Conservation (phyloP, 2,113 vertebrate genomes). For the Ascaphus truei region DNA sequence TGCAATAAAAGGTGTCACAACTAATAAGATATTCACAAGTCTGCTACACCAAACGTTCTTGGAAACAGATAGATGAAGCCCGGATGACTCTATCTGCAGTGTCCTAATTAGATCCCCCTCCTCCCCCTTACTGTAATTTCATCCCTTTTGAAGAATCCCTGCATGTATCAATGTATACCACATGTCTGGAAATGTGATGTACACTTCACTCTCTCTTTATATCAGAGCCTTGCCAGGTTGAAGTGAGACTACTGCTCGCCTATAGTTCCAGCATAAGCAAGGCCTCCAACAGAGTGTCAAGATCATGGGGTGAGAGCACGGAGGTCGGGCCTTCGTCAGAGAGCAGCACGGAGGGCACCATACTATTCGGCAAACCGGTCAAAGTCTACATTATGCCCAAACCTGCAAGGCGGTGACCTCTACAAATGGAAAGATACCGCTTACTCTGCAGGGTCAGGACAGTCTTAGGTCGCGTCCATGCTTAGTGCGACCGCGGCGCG, state of each 20-base stretch:
- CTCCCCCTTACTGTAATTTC: neutral
- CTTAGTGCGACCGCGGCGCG: too few species aligned
- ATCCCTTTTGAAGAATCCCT: too few species aligned
- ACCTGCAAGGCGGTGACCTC: slow-evolving; percentile 75
- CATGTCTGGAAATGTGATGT: too few species aligned
- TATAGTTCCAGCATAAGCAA: slow-evolving; percentile 77
- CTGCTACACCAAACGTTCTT: too few species aligned
- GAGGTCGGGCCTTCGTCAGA: slow-evolving; percentile 67
- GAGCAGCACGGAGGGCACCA: slow-evolving; percentile 81
- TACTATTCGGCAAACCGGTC: slow-evolving; percentile 88
- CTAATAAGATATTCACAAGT: too few species aligned
- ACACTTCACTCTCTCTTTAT: neutral
- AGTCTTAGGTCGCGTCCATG: too few species aligned
- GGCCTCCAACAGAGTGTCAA: slow-evolving; percentile 46
- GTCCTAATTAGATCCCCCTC: too few species aligned
- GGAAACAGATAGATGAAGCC: too few species aligned
- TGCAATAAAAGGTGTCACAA: too few species aligned
- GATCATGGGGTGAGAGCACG: slow-evolving; percentile 70
- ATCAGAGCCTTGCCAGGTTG: slow-evolving; percentile 90
- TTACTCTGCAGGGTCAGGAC: too few species aligned
- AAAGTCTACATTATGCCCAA: slow-evolving; percentile 97
- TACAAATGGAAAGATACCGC: rapidly evolving
- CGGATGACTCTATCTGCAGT: too few species aligned
- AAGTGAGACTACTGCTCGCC: slow-evolving; percentile 85
- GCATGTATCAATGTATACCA: too few species aligned